These are phyloP conservation scores for Notolepis coatsorum DNA, from an alignment of 2,797 vertebrate species.

Conservation along the genomic window DNA sequence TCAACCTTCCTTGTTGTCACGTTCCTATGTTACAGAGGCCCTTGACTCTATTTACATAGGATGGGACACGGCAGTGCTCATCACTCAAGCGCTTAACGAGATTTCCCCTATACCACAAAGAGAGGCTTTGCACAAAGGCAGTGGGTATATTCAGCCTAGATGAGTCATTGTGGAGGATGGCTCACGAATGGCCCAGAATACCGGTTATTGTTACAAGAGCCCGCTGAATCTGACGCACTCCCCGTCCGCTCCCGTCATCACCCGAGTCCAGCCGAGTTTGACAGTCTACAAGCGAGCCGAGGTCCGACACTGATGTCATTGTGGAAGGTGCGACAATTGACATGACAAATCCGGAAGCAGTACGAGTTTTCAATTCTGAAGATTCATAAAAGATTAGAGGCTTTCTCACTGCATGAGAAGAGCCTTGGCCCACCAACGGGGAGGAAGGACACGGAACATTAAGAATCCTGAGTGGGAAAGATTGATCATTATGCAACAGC, in stretches of 20 bases:
- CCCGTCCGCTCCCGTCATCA: conserved; percentile 37
- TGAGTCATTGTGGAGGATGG: conserved; percentile 66
- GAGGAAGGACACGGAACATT: too few species aligned
- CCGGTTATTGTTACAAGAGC: conserved; percentile 30
- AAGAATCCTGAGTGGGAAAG: too few species aligned
- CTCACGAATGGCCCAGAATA: conserved; percentile 55
- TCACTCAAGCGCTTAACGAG: conserved; percentile 49
- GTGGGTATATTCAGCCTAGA: conserved; percentile 64
- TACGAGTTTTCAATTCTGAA: background rate
- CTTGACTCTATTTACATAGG: conserved; percentile 9
- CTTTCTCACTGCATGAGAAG: conserved; percentile 5
- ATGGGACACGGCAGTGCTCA: conserved; percentile 19
- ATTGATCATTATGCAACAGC: too few species aligned
- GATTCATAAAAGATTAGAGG: background rate
- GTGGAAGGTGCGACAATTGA: conserved; percentile 4
- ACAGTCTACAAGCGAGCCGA: conserved; percentile 45
- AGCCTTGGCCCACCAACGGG: conserved; percentile 22
- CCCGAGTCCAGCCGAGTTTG: conserved; percentile 43
- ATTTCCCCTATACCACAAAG: conserved; percentile 50
- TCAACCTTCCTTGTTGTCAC: background rate
- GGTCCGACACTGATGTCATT: conserved; percentile 19
- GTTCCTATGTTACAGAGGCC: conserved; percentile 4
- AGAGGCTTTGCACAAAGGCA: conserved; percentile 40
- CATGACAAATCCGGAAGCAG: conserved; percentile 12
- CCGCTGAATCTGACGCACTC: conserved; percentile 43